These are phyloP conservation scores for Ctenicera cuprea DNA, from an alignment of 2,888 invertebrate species.

Conservation along the genomic window DNA sequence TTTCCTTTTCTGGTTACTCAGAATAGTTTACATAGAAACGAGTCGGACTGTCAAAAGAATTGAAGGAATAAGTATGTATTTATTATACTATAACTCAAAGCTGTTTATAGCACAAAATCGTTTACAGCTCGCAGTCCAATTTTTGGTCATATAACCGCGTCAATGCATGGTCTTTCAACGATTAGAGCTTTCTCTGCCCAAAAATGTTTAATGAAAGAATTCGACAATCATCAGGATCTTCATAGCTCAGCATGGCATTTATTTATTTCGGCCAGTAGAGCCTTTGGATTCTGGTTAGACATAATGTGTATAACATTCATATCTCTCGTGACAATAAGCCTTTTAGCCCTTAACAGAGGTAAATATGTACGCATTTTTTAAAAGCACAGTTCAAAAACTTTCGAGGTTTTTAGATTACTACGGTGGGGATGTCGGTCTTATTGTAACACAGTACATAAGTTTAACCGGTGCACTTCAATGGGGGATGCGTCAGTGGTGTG, in stretches of 20 bases:
- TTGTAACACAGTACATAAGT: slow-evolving; percentile 85
- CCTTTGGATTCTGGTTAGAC: slow-evolving; percentile 82
- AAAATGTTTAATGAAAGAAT: slow-evolving; percentile 76
- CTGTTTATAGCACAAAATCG: not conserved
- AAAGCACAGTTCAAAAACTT: not conserved
- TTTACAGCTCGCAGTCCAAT: slow-evolving; percentile 82
- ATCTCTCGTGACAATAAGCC: slow-evolving; percentile 72
- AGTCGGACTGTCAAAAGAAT: slow-evolving; percentile 82
- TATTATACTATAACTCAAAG: not conserved
- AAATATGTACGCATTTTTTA: not conserved
- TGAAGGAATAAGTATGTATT: slow-evolving; percentile 77
- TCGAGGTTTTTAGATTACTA: slow-evolving; percentile 32
- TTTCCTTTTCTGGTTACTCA: slow-evolving; percentile 75
- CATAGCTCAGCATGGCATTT: slow-evolving; percentile 84
- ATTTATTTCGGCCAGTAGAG: slow-evolving; percentile 77
- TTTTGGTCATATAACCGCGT: slow-evolving; percentile 82
- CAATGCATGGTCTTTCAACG: slow-evolving; percentile 83
- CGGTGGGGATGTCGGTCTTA: slow-evolving; percentile 83
- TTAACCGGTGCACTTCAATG: slow-evolving; percentile 81
- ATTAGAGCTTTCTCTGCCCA: slow-evolving; percentile 82
- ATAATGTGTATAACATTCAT: slow-evolving; percentile 79
- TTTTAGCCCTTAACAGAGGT: slow-evolving; percentile 56
- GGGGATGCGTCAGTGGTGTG: slow-evolving; percentile 90
- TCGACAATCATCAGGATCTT: slow-evolving; percentile 77
- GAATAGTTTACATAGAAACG: slow-evolving; percentile 44